Evolutionary conservation across 2,797 vertebrate genomes (phyloP), one percentile per base, ranked within the genome.

Genomic region (Mus minutoides): DNA sequence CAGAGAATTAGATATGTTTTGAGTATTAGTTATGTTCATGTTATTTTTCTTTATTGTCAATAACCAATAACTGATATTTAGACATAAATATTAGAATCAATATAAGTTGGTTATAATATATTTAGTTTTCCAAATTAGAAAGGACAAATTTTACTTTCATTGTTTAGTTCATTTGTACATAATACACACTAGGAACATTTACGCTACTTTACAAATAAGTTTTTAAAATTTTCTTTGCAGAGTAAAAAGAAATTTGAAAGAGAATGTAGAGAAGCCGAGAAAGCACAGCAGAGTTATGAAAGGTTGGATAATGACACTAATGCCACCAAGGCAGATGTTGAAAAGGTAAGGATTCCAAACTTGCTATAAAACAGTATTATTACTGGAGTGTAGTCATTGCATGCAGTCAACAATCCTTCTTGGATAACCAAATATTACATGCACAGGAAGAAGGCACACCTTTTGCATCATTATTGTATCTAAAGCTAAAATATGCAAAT

Each of bases 231-330:
- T 94, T 95, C 40, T 93, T 26, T 96, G 64, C 98, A 99, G 99
- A 99, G 99, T 98, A 99, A 99, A 98, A 99, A 98, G 99, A 99
- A 99, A 98, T 99, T 99, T 98, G 99, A 99, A 98, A 99, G 99
- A 94, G 99, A 99, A 97, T 99, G 99, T 97, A 99, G 96, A 98
- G 99, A 99, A 98, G 99, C 99, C 1, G 99, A 99, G 98, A 99
- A 99, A 96, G 99, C 99, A 75, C 99, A 99, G 97, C 97, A 99
- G n/a, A 98, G 98, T 97, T 99, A 98, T 0, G 99, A 99, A 91
- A 99, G 98, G 97, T 97, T 99, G 98, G 99, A 99, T 98, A 99
- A 99, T 6, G 99, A 99, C 98, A 99, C 99, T 96, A 99, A 99
- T 64, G 99, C 99, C 1, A 99, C 99, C 91, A 99, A 99, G 95